phyloP scores from a whole-genome alignment of 1,140 invertebrate species.

The Drosophila ambigua region DNA sequence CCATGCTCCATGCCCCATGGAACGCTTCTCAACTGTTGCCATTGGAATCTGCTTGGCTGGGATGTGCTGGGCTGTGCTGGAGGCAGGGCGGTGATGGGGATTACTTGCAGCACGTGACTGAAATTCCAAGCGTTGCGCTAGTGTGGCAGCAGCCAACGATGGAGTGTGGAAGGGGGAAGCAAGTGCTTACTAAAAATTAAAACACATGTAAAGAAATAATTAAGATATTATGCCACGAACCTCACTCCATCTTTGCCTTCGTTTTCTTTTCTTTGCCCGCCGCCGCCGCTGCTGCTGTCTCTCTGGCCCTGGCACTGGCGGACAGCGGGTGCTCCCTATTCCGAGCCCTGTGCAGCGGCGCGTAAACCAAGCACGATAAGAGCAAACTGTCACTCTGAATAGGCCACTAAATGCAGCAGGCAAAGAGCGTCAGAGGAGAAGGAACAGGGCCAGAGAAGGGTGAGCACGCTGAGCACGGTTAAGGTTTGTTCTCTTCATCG shows the following conservation, averaged over 20 bases:
- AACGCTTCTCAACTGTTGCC: slow-evolving; percentile 64
- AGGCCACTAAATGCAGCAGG: slow-evolving; percentile 61
- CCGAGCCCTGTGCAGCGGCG: slow-evolving; percentile 34
- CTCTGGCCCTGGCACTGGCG: background rate
- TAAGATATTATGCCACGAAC: slow-evolving; percentile 75
- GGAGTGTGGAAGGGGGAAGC: slow-evolving; percentile 12
- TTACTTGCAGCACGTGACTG: slow-evolving; percentile 80
- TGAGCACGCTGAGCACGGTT: background rate
- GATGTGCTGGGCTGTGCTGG: background rate
- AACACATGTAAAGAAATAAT: slow-evolving; percentile 81
- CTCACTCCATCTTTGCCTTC: background rate
- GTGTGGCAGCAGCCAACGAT: background rate
- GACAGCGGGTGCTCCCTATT: slow-evolving; percentile 20
- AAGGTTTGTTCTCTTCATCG: no score
- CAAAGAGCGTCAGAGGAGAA: background rate
- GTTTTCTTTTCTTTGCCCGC: background rate
- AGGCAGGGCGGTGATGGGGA: slow-evolving; percentile 24
- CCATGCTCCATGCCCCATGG: slow-evolving; percentile 22
- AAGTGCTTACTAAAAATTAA: slow-evolving; percentile 77
- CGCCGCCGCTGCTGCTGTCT: background rate
- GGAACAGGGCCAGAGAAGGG: no score
- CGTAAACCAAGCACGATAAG: slow-evolving; percentile 67
- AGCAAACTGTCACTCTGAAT: slow-evolving; percentile 68
- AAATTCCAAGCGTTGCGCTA: slow-evolving; percentile 55
- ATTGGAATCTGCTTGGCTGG: slow-evolving; percentile 28